Evolutionary conservation across 2,113 vertebrate genomes (phyloP).

Genomic region (Amazona vittata): DNA sequence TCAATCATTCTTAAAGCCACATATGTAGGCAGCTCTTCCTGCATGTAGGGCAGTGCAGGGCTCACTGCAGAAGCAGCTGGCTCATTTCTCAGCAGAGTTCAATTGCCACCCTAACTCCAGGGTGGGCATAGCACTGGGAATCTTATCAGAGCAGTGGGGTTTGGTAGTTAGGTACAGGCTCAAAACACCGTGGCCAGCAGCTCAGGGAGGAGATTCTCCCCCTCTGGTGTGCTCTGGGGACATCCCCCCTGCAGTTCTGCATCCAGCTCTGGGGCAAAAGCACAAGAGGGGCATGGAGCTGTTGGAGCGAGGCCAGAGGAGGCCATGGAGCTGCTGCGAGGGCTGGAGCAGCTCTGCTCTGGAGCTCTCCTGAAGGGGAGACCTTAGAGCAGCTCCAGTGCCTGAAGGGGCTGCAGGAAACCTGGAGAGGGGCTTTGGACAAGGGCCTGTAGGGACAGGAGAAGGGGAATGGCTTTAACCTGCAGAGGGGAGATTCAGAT

Average conservation of each 20-base stretch:
- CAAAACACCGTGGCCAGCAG: not conserved
- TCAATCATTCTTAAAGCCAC: not conserved
- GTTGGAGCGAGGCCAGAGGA: not conserved
- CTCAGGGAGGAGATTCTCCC: not conserved
- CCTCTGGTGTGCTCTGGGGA: not conserved
- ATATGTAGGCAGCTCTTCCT: not conserved
- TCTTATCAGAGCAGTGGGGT: not conserved
- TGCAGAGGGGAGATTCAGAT: too few relatives aligned
- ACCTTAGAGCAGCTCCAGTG: too few relatives aligned
- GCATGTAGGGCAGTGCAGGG: rapidly evolving
- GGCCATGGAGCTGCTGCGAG: not conserved
- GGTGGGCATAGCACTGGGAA: not conserved
- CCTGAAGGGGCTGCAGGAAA: too few relatives aligned
- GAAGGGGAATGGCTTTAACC: too few relatives aligned
- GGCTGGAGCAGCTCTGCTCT: not conserved
- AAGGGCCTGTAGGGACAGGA: too few relatives aligned
- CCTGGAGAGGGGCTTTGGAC: too few relatives aligned
- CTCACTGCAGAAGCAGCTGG: not conserved
- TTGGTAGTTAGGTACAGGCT: not conserved
- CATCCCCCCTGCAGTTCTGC: not conserved
- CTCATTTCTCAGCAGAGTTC: not conserved
- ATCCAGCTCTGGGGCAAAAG: not conserved
- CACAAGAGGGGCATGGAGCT: not conserved
- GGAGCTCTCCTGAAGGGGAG: not conserved
- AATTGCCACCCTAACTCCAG: not conserved